Evolutionary conservation across 2,113 vertebrate genomes (phyloP), one percentile per base, ranked within the genome.

Genomic region (Aleadryas rufinucha): DNA sequence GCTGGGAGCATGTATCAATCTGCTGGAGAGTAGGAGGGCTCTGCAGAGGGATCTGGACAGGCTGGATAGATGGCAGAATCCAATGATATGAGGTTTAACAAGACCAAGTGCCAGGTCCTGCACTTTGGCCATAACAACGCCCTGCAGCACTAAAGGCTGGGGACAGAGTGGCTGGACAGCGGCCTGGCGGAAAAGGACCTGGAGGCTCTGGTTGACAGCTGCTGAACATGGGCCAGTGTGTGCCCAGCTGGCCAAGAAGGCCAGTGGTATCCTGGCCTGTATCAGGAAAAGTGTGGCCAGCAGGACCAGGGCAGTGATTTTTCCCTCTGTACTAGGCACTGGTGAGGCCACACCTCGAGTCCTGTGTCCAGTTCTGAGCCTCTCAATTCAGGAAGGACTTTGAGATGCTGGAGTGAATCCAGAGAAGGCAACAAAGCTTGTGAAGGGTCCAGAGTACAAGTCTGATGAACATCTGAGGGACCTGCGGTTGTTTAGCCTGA

Each of bases 171-270:
- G 33, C 19, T 52, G 69, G 22, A 39, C 39, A 59, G 28, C 0
- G 0, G 3, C 52, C 37, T 16, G 30, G 39, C 0, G 0, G 37
- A 52, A 59, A 74, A 19, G 13, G 13, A 52, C 18, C 31, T n/a
- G 52, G 23, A 7, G 9, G 5, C 4, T 24, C 68, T 52, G 33
- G 9, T 7, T 10, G 3, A 37, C 52, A 66, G 37, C 28, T 23
- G 17, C 52, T 66, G 60, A 59, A 45, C 27, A 17, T 17, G 39
- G 53, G 39, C 53, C 60, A 82, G 33, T 8, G 9, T 27, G 41
- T 71, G 30, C 49, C 30, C 75, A 31, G 2, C 8, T 42, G 22
- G 42, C 59, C 59, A 44, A 23, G 52, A 8, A 10, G 6, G 44
- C 1, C 26, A 63, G 8, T 3, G 8, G 35, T 19, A 72, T 16